A percentile compares a stretch with the other conserved stretches of the same genome.
Evolutionary conservation across 2,888 invertebrate genomes (phyloP).

Genomic region (Brachynemurus nebulosus): DNA sequence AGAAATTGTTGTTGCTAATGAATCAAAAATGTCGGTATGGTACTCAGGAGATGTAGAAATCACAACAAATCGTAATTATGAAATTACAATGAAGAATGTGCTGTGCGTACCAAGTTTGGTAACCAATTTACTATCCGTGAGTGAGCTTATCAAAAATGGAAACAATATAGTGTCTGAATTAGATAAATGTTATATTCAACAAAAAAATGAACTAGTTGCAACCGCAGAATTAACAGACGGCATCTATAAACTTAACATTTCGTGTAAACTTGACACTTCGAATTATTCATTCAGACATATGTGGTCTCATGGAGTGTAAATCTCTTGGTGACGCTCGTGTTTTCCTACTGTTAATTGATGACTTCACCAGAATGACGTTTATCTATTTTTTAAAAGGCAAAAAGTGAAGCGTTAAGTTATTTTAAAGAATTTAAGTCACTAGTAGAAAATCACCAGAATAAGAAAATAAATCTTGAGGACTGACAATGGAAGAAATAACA

Average conservation of each 20-base stretch:
- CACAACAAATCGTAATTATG: slow-evolving; percentile 11
- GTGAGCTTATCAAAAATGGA: slow-evolving; percentile 10
- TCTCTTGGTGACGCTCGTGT: no score
- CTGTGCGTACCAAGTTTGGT: background rate
- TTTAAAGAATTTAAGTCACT: no score
- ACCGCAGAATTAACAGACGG: background rate
- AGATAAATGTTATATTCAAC: slow-evolving; percentile 14
- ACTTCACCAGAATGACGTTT: no score
- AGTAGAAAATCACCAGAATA: no score
- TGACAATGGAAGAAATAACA: no score
- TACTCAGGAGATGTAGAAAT: slow-evolving; percentile 17
- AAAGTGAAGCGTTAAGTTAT: no score
- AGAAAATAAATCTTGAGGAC: no score
- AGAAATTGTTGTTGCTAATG: slow-evolving; percentile 16
- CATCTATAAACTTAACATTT: background rate
- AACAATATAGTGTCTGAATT: slow-evolving; percentile 16
- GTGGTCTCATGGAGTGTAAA: no score
- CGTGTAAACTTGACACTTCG: no score
- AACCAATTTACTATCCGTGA: slow-evolving; percentile 7
- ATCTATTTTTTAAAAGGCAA: no score
- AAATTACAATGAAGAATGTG: slow-evolving; percentile 2
- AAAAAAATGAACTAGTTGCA: slow-evolving; percentile 12
- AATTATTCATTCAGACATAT: no score
- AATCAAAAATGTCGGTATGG: slow-evolving; percentile 17
- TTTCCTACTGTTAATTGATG: no score